Conservation (phyloP, 2,888 invertebrate genomes). For the Oxyscelio sp. region DNA sequence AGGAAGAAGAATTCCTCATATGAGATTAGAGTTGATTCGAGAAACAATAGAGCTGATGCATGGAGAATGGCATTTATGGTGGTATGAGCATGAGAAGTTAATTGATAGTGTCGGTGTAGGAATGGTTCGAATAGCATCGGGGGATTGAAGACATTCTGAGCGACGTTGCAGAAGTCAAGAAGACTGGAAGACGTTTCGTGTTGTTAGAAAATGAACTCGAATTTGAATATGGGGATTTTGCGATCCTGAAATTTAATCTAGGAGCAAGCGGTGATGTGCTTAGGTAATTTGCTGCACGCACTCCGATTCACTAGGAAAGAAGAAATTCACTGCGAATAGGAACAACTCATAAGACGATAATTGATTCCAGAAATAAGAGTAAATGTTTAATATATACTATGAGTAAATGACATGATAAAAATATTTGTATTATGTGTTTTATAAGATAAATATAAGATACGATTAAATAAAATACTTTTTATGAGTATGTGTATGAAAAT, state of each 20-base stretch:
- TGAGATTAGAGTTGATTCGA: slow-evolving; percentile 53
- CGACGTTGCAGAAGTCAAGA: not conserved
- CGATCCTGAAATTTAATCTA: slow-evolving; percentile 28
- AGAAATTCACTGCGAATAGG: slow-evolving; percentile 6
- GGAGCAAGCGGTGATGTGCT: slow-evolving; percentile 5
- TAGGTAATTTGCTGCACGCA: slow-evolving; percentile 42
- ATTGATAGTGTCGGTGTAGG: slow-evolving; percentile 57
- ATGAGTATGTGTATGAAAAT: too few species aligned
- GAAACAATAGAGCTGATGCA: slow-evolving; percentile 57
- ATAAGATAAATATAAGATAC: too few species aligned
- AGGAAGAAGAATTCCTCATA: slow-evolving; percentile 55
- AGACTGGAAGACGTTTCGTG: not conserved
- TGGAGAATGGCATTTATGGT: slow-evolving; percentile 54
- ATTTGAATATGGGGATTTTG: not conserved
- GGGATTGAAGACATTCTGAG: not conserved
- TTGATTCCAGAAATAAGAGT: slow-evolving; percentile 51
- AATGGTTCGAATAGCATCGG: slow-evolving; percentile 16
- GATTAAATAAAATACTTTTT: too few species aligned
- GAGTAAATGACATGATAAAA: too few species aligned
- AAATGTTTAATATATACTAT: too few species aligned
- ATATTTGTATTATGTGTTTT: too few species aligned
- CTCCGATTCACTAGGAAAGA: not conserved
- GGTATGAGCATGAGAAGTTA: slow-evolving; percentile 39
- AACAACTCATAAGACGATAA: slow-evolving; percentile 20
- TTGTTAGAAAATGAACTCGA: not conserved